These are phyloP conservation scores for Nettapus auritus DNA, from an alignment of 2,113 vertebrate genomes.

Conservation along the genomic window DNA sequence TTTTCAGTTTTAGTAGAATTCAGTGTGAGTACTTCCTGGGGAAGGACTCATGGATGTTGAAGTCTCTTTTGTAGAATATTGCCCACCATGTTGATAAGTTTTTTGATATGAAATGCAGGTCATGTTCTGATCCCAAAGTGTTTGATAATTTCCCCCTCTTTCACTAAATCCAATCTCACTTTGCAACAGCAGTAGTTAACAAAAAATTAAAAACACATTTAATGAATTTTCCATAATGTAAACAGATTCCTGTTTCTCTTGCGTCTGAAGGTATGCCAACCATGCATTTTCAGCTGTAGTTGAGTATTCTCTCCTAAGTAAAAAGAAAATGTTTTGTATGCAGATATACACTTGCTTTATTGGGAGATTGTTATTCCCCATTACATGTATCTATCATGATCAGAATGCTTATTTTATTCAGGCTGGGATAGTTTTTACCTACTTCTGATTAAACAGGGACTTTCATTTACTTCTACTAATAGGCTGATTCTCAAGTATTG, in stretches of 20 bases:
- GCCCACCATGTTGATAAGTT: neutral
- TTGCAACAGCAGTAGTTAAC: neutral
- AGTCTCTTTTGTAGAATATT: neutral
- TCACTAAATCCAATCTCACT: neutral
- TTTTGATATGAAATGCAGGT: neutral
- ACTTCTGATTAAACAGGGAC: neutral
- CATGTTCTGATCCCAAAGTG: neutral
- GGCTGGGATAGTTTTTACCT: neutral
- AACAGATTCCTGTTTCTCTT: neutral
- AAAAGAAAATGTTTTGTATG: neutral
- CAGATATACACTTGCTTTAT: neutral
- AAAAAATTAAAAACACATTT: neutral
- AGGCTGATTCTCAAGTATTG: neutral
- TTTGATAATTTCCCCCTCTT: neutral
- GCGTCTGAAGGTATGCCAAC: neutral
- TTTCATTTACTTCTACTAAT: neutral
- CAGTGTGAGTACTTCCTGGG: neutral
- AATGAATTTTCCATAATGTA: neutral
- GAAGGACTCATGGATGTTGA: neutral
- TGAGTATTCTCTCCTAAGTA: neutral
- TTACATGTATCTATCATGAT: neutral
- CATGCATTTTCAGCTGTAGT: neutral
- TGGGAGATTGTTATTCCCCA: neutral
- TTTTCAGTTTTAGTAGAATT: neutral
- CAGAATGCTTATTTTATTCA: neutral